phyloP scores from a whole-genome alignment of 2,888 invertebrate genomes.

The Apamea anceps region DNA sequence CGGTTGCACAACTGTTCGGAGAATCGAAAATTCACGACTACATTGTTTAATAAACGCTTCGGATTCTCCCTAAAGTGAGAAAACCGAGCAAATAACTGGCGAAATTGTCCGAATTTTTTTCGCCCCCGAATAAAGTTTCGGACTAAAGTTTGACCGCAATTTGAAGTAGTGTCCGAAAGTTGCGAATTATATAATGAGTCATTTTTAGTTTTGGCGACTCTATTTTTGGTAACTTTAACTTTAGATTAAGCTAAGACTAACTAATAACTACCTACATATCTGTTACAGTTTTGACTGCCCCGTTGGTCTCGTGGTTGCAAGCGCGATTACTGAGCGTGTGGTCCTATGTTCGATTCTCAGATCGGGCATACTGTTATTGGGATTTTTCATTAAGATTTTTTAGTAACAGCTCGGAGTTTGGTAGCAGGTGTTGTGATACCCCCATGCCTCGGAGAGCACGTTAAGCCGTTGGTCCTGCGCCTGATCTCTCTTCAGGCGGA shows the following conservation, averaged over 20 bases:
- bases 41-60: slow-evolving; percentile 52
- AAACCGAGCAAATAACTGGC: slow-evolving; percentile 49
- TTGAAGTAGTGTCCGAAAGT: slow-evolving; percentile 39
- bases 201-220: slow-evolving; percentile 16
- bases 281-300: not conserved
- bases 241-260: not conserved
- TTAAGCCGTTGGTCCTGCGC: not conserved
- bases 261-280: not conserved
- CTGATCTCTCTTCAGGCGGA: not conserved
- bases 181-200: slow-evolving; percentile 24
- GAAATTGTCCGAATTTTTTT: slow-evolving; percentile 48
- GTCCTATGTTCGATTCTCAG: not conserved
- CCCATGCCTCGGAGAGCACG: not conserved
- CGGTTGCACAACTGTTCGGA: slow-evolving; percentile 43
- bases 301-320: not conserved
- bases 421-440: not conserved
- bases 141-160: slow-evolving; percentile 47
- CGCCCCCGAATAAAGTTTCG: slow-evolving; percentile 40
- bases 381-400: not conserved
- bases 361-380: not conserved
- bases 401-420: not conserved
- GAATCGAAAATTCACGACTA: slow-evolving; percentile 40
- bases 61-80: slow-evolving; percentile 40
- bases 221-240: not conserved
- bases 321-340: not conserved